Percentiles rank a stretch among this genome's conserved stretches.
These are phyloP conservation scores for Seira sanloemensis DNA, from an alignment of 2,888 invertebrate genomes.

Conservation along the genomic window DNA sequence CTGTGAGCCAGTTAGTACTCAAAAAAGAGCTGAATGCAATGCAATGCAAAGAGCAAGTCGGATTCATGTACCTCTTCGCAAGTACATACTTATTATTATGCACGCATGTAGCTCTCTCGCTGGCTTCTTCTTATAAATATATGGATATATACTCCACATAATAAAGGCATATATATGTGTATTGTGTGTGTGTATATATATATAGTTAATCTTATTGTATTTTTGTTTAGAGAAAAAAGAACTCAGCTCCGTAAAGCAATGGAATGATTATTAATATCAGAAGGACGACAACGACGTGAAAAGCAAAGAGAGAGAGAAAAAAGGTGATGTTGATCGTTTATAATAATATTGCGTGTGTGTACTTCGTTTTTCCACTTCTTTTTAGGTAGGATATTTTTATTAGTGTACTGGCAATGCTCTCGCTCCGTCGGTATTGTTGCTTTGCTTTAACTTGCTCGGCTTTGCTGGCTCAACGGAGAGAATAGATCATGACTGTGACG, in stretches of 20 bases:
- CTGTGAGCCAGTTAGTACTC: background rate
- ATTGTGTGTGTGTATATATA: background rate
- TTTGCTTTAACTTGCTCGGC: background rate
- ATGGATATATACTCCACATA: background rate
- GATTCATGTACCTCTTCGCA: slow-evolving; percentile 1
- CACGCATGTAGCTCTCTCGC: background rate
- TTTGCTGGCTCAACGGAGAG: background rate
- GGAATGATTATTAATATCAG: slow-evolving; percentile 58
- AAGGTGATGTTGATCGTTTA: slow-evolving; percentile 57
- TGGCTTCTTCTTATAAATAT: background rate
- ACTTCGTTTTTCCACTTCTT: background rate
- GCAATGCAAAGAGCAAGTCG: background rate
- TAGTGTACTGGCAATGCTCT: background rate
- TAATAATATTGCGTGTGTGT: slow-evolving; percentile 25
- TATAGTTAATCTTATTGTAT: slow-evolving; percentile 21
- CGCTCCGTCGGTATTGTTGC: slow-evolving; percentile 15
- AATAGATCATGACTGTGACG: background rate
- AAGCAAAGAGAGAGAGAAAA: background rate
- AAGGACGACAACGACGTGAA: slow-evolving; percentile 21
- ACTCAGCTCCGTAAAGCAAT: slow-evolving; percentile 47
- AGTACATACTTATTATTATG: slow-evolving; percentile 3
- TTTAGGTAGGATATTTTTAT: slow-evolving; percentile 8
- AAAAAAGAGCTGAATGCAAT: slow-evolving; percentile 2
- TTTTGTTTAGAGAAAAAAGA: slow-evolving; percentile 5
- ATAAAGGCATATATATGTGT: background rate